These are phyloP conservation scores for Prenolepis imparis DNA, from an alignment of 2,888 invertebrate species.

Conservation along the genomic window DNA sequence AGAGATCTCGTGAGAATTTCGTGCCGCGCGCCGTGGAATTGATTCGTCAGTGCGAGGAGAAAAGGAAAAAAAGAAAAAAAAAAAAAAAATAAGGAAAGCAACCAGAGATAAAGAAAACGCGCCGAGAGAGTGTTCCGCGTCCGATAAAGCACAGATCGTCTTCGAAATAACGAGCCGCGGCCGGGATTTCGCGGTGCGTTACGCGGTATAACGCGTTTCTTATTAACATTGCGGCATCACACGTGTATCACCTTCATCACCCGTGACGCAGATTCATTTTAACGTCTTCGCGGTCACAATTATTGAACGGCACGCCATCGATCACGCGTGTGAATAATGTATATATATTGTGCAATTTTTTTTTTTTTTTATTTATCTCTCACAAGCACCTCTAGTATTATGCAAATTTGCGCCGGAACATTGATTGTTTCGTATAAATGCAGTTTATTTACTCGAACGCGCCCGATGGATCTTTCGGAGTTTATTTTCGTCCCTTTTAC, in stretches of 20 bases:
- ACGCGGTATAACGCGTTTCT: background rate
- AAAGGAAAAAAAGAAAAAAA: background rate
- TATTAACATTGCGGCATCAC: background rate
- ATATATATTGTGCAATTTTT: conserved; percentile 3
- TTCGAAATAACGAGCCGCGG: conserved; percentile 5
- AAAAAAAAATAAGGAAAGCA: background rate
- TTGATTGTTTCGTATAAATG: conserved; percentile 30
- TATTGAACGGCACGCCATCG: background rate
- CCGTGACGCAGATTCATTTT: background rate
- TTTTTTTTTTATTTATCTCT: background rate
- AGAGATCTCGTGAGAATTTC: conserved; percentile 61
- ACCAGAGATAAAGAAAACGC: background rate
- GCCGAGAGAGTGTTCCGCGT: background rate
- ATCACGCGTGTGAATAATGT: background rate
- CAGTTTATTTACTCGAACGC: conserved; percentile 45
- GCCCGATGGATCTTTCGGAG: background rate
- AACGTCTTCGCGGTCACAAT: background rate
- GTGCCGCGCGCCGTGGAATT: conserved; percentile 45
- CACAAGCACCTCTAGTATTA: background rate
- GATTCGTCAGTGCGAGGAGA: conserved; percentile 22
- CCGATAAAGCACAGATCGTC: background rate
- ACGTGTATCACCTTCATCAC: too few species aligned
- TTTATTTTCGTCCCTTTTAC: background rate
- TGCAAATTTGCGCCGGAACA: conserved; percentile 18
- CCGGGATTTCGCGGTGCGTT: background rate